Percentiles rank a stretch among this genome's conserved stretches.
Evolutionary conservation across 1,140 invertebrate species (phyloP).

Genomic region (Helicoverpa zea): DNA sequence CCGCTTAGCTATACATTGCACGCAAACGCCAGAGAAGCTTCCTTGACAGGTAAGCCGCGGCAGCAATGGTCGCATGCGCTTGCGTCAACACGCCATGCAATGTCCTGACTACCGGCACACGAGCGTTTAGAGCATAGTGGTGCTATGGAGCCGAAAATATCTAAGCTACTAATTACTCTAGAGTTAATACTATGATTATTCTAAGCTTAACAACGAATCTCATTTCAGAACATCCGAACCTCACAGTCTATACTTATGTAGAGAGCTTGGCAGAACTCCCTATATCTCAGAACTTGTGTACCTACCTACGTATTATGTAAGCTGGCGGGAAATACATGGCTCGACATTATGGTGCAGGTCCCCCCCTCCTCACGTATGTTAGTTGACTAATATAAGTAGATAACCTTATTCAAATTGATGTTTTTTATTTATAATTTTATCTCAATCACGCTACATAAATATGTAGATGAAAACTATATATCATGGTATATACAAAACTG

Average conservation of each 20-base stretch:
- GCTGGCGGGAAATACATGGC: neutral
- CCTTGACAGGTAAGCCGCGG: slow-evolving; percentile 25
- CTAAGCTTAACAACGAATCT: slow-evolving; percentile 42
- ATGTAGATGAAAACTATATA: too few species aligned
- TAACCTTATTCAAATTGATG: too few species aligned
- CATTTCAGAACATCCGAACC: neutral
- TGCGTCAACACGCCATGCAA: slow-evolving; percentile 44
- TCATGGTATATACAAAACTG: too few species aligned
- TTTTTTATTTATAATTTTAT: too few species aligned
- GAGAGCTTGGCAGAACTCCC: neutral
- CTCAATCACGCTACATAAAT: too few species aligned
- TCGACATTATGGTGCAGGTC: slow-evolving; percentile 7
- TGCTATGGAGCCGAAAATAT: slow-evolving; percentile 79
- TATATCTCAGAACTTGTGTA: neutral
- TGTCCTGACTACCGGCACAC: slow-evolving; percentile 61
- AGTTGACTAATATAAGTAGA: too few species aligned
- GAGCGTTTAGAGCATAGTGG: slow-evolving; percentile 83
- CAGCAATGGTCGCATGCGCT: slow-evolving; percentile 45
- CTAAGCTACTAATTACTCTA: slow-evolving; percentile 52
- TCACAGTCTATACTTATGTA: neutral
- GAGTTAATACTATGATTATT: slow-evolving; percentile 42
- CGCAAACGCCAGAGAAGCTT: slow-evolving; percentile 18
- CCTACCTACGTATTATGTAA: neutral
- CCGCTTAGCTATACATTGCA: slow-evolving; percentile 41
- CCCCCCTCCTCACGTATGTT: neutral